Evolutionary conservation across 2,888 invertebrate species (phyloP), one percentile per base, ranked within the genome.

Genomic region (Chironomus tentans): DNA sequence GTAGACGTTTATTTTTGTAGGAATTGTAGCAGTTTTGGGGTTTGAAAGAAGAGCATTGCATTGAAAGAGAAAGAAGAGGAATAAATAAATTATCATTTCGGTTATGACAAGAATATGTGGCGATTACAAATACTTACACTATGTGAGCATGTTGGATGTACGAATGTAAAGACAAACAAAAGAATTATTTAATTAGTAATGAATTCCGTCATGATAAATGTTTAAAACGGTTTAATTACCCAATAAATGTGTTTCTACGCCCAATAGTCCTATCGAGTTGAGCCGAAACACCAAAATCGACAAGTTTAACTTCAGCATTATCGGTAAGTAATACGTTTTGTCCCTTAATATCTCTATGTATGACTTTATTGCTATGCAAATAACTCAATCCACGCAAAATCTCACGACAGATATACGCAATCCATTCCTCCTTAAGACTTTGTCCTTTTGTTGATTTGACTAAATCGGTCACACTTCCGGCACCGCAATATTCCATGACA

Each of bases 401-500:
- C 90, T 99, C 94, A 84, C 99, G 89, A 83, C 97, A 98, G 80
- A 99, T 97, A 84, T 99, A 99, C 77, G 99, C 98, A 83, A 99
- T 99, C 98, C 99, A 99, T 86, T 99, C 99, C 86, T 99, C 99
- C 85, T 98, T 98, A 80, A 99, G 87, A 79, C 94, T 94, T 84
- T 96, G 97, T 75, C 98, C 98, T 86, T 99, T 98, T 78, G 98
- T 98, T 78, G 97, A 97, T 87, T 99, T 99, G 76, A 99, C 98
- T 83, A 99, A 89, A 87, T 99, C 99, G 79, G 99, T 99, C 77
- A 99, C 97, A 76, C 98, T 98, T 86, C 92, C 98, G 83, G 98
- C 98, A 80, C 99, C 99, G 87, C 99, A 99, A 84, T 98, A 99
- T 86, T 99, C 99, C 99, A 99, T 99, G 77, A 99, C 98, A 84